These are phyloP conservation scores for Eolophus roseicapilla DNA, from an alignment of 2,113 vertebrate species.

Conservation along the genomic window DNA sequence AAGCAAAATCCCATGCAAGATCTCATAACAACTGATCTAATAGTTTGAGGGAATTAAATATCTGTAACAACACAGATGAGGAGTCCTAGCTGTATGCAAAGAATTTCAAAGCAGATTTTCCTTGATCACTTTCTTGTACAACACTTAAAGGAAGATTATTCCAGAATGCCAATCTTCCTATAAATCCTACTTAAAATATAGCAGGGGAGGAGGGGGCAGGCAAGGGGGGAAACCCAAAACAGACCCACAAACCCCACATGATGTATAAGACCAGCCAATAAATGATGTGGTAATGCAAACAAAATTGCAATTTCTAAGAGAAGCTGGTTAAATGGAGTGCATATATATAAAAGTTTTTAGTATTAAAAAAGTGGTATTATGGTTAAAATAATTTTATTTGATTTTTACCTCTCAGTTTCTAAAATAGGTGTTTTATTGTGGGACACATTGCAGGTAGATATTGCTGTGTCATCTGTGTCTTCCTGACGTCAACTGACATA, in stretches of 20 bases:
- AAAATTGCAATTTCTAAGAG: not conserved
- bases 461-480: not conserved
- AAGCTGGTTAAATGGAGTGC: not conserved
- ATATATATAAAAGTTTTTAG: not conserved
- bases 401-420: not conserved
- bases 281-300: not conserved
- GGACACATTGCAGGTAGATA: not conserved
- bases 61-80: not conserved
- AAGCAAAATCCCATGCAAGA: not conserved
- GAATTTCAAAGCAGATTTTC: not conserved
- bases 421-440: not conserved
- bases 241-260: rapidly evolving
- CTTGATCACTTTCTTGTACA: not conserved
- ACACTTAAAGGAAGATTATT: not conserved
- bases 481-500: not conserved
- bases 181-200: not conserved
- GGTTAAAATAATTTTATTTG: not conserved
- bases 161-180: not conserved
- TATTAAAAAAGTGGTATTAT: not conserved
- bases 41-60: not conserved
- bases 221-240: not conserved
- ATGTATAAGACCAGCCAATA: not conserved
- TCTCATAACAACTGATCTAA: not conserved
- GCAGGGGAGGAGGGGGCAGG: rapidly evolving
- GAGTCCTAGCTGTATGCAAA: not conserved